A percentile compares a stretch with the other conserved stretches of the same genome.
These are phyloP conservation scores for Myiozetetes cayanensis DNA, from an alignment of 2,113 vertebrate genomes.

Conservation along the genomic window DNA sequence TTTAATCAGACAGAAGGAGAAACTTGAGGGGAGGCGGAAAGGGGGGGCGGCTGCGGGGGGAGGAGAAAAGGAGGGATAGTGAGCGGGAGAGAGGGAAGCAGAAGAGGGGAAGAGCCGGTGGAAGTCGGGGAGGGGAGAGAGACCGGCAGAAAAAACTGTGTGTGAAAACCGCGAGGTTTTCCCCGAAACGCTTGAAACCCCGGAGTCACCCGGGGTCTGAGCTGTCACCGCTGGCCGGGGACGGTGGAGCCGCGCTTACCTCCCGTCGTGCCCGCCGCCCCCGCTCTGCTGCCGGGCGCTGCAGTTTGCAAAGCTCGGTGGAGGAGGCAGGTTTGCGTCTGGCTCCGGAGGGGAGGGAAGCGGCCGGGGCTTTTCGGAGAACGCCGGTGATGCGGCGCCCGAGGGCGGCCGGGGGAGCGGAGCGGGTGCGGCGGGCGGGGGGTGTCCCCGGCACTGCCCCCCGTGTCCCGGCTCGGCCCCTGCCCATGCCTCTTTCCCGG, in stretches of 20 bases:
- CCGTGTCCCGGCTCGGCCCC: neutral
- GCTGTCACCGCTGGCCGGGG: neutral
- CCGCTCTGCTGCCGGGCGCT: neutral
- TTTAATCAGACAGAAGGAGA: slow-evolving; percentile 74
- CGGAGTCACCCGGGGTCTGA: neutral
- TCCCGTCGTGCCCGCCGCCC: neutral
- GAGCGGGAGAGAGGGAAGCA: neutral
- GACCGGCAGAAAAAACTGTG: neutral
- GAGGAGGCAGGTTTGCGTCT: neutral
- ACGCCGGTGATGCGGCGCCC: neutral
- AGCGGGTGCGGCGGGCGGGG: neutral
- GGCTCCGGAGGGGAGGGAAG: neutral
- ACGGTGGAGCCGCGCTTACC: neutral
- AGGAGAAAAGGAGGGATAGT: neutral
- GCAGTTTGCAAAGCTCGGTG: neutral
- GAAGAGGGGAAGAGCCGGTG: neutral
- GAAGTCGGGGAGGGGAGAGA: neutral
- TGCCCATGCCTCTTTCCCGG: neutral
- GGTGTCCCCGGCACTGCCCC: neutral
- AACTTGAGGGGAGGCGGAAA: slow-evolving; percentile 14
- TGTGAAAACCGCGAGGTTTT: neutral
- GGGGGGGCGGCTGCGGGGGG: neutral
- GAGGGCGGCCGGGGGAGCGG: neutral
- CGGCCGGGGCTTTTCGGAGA: neutral
- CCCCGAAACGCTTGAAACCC: neutral